Percentiles rank a stretch among this genome's conserved stretches.
phyloP scores from a whole-genome alignment of 2,888 invertebrate genomes.

The Hetaerina titia region DNA sequence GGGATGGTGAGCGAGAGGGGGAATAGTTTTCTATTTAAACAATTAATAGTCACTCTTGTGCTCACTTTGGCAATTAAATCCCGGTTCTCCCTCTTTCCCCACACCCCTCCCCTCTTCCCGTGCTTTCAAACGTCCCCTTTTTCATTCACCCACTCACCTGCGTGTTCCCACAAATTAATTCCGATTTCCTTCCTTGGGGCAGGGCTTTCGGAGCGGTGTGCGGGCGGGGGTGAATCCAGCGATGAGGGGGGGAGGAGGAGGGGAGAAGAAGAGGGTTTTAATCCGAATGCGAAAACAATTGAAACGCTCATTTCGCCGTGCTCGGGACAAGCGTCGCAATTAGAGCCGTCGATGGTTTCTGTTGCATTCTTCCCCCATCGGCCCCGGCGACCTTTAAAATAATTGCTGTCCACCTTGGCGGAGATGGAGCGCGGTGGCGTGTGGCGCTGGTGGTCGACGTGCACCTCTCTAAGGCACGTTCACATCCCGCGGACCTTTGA shows the following conservation, averaged over 20 bases:
- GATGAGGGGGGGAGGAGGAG: too few species aligned
- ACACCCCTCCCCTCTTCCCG: not conserved
- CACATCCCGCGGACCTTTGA: not conserved
- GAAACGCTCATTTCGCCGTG: not conserved
- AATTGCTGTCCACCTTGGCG: not conserved
- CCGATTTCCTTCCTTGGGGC: not conserved
- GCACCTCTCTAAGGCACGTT: not conserved
- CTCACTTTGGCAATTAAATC: constrained; percentile 3
- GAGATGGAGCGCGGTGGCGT: too few species aligned
- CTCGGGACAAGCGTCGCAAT: not conserved
- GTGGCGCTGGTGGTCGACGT: not conserved
- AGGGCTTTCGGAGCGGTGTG: not conserved
- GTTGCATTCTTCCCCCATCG: too few species aligned
- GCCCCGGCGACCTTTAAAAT: not conserved
- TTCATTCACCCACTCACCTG: not conserved
- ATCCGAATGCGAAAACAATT: not conserved
- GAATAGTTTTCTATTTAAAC: not conserved
- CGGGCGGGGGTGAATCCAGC: too few species aligned
- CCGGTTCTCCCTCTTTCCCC: not conserved
- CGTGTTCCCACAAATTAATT: not conserved
- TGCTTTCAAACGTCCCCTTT: not conserved
- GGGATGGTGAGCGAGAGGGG: not conserved
- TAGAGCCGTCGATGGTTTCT: not conserved
- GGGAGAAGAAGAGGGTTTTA: not conserved
- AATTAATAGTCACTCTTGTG: not conserved